Evolutionary conservation across 2,797 vertebrate species (phyloP), one percentile per base, ranked within the genome.

Genomic region (Onychomys leucogaster): DNA sequence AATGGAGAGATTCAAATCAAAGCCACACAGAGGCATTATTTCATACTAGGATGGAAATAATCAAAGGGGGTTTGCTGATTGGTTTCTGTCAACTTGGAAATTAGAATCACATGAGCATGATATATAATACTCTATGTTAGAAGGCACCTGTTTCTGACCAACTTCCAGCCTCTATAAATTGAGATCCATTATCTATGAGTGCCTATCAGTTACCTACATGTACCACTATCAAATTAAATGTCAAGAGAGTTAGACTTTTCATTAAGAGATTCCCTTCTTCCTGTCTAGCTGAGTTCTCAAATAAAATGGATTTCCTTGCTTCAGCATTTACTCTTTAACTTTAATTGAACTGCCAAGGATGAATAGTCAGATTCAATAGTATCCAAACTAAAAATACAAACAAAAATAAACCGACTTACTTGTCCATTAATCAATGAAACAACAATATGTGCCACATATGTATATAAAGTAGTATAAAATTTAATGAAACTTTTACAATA

Each of bases 1-100:
- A 55, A 80, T 82, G 80, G 17, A 94, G 55, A 83, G n/a, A 25
- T 67, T 93, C 55, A 91, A 75, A 43, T 86, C 12, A 83, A 77
- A 92, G 37, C 27, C 3, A 37, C 37, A 37, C 82, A 6, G 46
- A 59, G 3, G 27, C 37, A 6, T 13, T 21, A 43, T 65, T 69
- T 80, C 14, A 46, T 4, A 69, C 13, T 29, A 21, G 5, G 19
- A 41, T 83, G 6, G 25, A 9, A 55, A 23, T 78, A 32, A 78
- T 37, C 10, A 52, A 61, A 77, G 77, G 2, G 13, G 25, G 43
- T 14, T 67, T 49, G 29, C 43, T 67, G 61, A 21, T 13, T 52
- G 12, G 19, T 65, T 25, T 85, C 49, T 69, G 61, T 52, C 32
- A 49, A 19, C 17, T 37, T 77, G 55, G 21, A 46, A 61, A 65